Base-by-base conservation (phyloP, 1,140 invertebrate genomes). In the Hermatobates lingyangjiaoensis region DNA sequence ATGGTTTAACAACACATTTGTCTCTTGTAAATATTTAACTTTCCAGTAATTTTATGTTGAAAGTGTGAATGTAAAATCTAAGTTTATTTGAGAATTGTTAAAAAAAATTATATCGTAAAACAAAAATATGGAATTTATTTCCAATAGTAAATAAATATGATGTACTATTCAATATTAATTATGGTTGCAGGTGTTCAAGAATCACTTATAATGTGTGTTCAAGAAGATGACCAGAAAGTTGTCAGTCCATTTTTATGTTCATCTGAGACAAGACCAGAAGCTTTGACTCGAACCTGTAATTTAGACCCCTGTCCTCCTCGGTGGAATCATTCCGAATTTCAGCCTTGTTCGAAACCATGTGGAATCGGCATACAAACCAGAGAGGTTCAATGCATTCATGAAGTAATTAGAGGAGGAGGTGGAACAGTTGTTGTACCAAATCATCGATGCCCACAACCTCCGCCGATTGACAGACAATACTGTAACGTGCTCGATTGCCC, bases 401-500 rank as follows among this genome's bases (percentile, higher is more conserved):
- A 93, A 68, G 82, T 90, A 7, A 87, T 84, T 0, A 72, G 84
- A 20, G 84, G 83, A 24, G 77, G 80, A 20, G 79, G 81, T 27
- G 93, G 89, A 64, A 87, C 85, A 0, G 78, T 93, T 18, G 74
- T 86, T 1, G 83, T 95, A 20, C 84, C 87, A 1, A 85, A 87
- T 68, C 80, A 78, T 61, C 83, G 87, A 75, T 96, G 91, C 63
- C 84, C 87, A 0, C 80, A 89, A 60, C 85, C 84, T 2, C 77
- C 79, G 2, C 89, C 91, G 0, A 74, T 77, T 4, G 83, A 88
- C 61, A 72, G 88, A 25, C 83, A 88, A 64, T 83, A 87, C 61
- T 96, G 91, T 68, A 93, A 92, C 62, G 80, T 91, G 3, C 72
- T 87, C 40, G 87, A 93, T 66, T 96, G 91, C 63, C 86, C 87